Evolutionary conservation across 2,888 invertebrate genomes (phyloP), one percentile per base, ranked within the genome.

Genomic region (Halictus quadricinctus): DNA sequence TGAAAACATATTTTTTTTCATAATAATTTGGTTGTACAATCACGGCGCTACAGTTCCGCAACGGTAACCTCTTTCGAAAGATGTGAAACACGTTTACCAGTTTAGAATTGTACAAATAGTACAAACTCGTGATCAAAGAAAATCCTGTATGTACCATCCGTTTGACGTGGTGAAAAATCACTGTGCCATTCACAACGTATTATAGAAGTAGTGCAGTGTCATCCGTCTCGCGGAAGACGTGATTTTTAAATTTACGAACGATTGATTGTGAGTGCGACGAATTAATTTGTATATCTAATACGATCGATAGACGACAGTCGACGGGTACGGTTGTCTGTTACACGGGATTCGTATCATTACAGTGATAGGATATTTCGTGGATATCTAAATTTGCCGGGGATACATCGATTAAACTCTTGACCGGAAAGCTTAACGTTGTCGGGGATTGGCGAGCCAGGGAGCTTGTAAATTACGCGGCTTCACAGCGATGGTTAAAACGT

Each of bases 371-470:
- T 84, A 82, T 80, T 86, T 73, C 73, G 66, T 41, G 79, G 54
- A 66, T 66, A 87, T 87, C 86, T 78, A 87, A 88, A 88, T 86
- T 69, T 64, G 54, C 36, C 46, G 36, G 66, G 73, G 48, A 84
- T 86, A 77, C 73, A 70, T 72, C 87, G 85, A 86, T 88, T 83
- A 83, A 86, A 79, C 83, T 72, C 85, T 79, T 72, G 72, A 81
- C 72, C 72, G 78, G 75, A 50, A 80, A 84, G 88, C 81, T 88
- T 86, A 86, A 88, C 80, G 81, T 77, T 83, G 77, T 85, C 81
- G 80, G 64, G 36, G 69, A 48, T 75, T 64, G n/a, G 77, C 74
- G 81, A 50, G 64, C 83, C 60, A 81, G 41, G 70, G 50, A 73
- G 75, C 80, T 69, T 73, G 77, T 80, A 72, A 76, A 69, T 70